Base-by-base conservation (phyloP, 2,888 invertebrate genomes). In the Tethea ocularis region DNA sequence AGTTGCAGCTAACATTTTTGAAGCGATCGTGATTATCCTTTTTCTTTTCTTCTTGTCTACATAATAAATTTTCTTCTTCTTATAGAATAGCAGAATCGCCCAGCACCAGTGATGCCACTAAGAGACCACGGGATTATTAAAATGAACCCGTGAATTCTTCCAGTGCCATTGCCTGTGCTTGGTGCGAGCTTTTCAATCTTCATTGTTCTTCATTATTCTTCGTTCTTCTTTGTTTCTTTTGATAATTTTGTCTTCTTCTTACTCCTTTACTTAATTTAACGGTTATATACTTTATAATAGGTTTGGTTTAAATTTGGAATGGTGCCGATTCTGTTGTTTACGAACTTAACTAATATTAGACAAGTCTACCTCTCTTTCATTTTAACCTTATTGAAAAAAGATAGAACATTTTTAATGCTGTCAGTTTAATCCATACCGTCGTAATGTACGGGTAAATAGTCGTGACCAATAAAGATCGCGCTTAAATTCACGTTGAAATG, bases 91-190 rank as follows among this genome's bases (percentile, higher is more conserved):
- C 67, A 60, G 90, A 77, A 80, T 81, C 88, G 89, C 89, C 88
- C 89, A 92, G 84, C 93, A 93, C 93, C 83, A 93, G 93, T 91
- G 94, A 95, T 95, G 95, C 94, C 95, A 95, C 95, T 94, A 94
- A 95, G 94, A 95, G 95, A 94, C 91, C 95, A 95, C 95, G 95
- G 94, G 95, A 86, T 81, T 89, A 80, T 76, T 74, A 75, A 91
- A 93, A 88, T 81, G 87, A 94, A 95, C 96, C 96, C 96, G 96
- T 96, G 96, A 96, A 96, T 96, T 96, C 96, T 96, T 96, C 96
- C 96, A 96, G 96, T 96, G 96, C 96, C 96, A 96, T 96, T 96
- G 95, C 95, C 95, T 95, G 95, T 93, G 93, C 89, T 81, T 89
- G 85, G 88, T 85, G 89, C 92, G 89, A 85, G 68, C 59, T 77